phyloP scores from a whole-genome alignment of 2,888 invertebrate genomes.

The Drosophila aldrichi region DNA sequence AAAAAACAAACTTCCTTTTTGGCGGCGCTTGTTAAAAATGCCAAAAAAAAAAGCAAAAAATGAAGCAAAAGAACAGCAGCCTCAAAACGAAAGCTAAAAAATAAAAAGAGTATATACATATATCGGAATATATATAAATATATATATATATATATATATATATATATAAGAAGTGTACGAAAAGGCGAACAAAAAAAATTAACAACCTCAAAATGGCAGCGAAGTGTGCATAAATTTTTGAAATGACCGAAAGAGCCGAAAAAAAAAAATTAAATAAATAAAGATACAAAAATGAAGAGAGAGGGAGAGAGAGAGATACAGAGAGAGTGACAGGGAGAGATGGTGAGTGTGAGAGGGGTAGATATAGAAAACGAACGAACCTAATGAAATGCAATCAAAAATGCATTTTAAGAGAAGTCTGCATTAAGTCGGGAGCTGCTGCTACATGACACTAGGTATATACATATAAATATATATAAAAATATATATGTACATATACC shows the following conservation, averaged over 20 bases:
- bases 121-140: slow-evolving; percentile 8
- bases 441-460: slow-evolving; percentile 7
- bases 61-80: slow-evolving; percentile 51
- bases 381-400: slow-evolving; percentile 81
- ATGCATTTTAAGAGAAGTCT: slow-evolving; percentile 72
- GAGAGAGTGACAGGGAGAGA: slow-evolving; percentile 8
- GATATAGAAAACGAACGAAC: slow-evolving; percentile 30
- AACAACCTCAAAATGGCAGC: slow-evolving; percentile 78
- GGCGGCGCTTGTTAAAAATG: slow-evolving; percentile 79
- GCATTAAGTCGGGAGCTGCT: slow-evolving; percentile 66
- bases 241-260: slow-evolving; percentile 59
- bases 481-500: background rate
- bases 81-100: slow-evolving; percentile 33
- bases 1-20: slow-evolving; percentile 72
- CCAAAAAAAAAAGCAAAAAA: slow-evolving; percentile 63
- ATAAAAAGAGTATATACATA: slow-evolving; percentile 4
- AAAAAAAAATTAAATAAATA: slow-evolving; percentile 40
- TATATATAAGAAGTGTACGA: slow-evolving; percentile 1
- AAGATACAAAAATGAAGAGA: slow-evolving; percentile 19
- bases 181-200: slow-evolving; percentile 51
- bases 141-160: background rate
- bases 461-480: background rate
- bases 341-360: background rate
- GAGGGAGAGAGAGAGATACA: slow-evolving; percentile 4
- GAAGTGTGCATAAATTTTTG: slow-evolving; percentile 79